Percentiles rank a stretch among this genome's conserved stretches.
These are phyloP conservation scores for Microplitis mediator DNA, from an alignment of 1,140 invertebrate genomes.

Conservation along the genomic window DNA sequence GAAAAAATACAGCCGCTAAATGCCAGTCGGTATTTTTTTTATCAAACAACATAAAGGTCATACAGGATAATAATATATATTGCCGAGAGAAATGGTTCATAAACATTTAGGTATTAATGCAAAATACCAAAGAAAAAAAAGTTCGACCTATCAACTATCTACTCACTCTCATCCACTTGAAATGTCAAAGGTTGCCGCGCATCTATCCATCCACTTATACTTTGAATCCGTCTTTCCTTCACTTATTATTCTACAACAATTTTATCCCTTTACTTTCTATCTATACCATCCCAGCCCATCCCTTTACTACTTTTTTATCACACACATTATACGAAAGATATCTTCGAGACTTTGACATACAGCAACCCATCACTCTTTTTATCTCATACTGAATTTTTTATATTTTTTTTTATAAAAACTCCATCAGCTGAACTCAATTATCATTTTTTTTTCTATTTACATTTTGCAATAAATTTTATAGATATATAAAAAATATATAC, in stretches of 20 bases:
- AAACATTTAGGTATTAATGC: not conserved
- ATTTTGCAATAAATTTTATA: not conserved
- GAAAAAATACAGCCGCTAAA: too few species aligned
- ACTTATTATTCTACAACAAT: too few species aligned
- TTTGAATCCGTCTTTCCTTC: too few species aligned
- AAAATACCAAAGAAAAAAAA: not conserved
- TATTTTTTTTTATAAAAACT: not conserved
- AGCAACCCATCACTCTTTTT: too few species aligned
- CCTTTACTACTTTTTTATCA: too few species aligned
- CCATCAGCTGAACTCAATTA: too few species aligned
- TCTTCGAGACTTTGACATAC: too few species aligned
- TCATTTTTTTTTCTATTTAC: too few species aligned
- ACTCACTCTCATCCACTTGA: constrained; percentile 13
- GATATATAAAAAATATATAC: not conserved
- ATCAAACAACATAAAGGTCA: not conserved
- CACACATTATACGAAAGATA: too few species aligned
- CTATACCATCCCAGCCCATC: too few species aligned
- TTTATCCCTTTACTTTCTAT: too few species aligned
- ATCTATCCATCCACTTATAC: not conserved
- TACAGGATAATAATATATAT: not conserved
- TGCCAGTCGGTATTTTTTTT: too few species aligned
- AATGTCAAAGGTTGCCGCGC: constrained; percentile 26
- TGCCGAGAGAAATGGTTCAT: not conserved
- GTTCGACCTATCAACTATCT: not conserved
- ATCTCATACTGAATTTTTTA: not conserved